Percentiles rank a stretch among this genome's conserved stretches.
phyloP scores from a whole-genome alignment of 2,888 invertebrate genomes.

The Panzeria rudis region DNA sequence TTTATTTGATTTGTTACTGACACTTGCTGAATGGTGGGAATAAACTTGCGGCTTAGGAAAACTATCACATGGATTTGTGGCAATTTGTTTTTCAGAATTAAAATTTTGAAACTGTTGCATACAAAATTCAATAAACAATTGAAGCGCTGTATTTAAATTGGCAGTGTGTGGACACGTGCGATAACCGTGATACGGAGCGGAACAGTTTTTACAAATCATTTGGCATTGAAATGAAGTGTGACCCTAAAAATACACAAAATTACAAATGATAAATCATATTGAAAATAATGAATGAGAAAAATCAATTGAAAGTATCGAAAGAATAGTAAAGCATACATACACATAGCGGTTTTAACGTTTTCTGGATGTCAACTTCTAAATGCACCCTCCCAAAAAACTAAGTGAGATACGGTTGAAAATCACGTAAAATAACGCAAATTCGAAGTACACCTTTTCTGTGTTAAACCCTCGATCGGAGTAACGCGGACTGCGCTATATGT shows the following conservation, averaged over 20 bases:
- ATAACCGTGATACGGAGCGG: slow-evolving; percentile 77
- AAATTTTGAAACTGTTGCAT: slow-evolving; percentile 78
- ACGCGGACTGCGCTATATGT: too few relatives aligned
- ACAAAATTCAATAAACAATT: slow-evolving; percentile 81
- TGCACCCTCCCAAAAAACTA: too few relatives aligned
- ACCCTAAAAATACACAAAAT: slow-evolving; percentile 74
- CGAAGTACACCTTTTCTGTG: too few relatives aligned
- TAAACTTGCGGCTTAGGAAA: slow-evolving; percentile 42
- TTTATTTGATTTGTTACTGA: slow-evolving; percentile 68
- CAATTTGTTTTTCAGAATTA: slow-evolving; percentile 74
- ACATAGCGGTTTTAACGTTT: too few relatives aligned
- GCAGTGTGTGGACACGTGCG: slow-evolving; percentile 79
- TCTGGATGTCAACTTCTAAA: too few relatives aligned
- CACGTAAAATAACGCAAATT: too few relatives aligned
- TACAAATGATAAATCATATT: too few relatives aligned
- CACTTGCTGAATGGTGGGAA: not conserved
- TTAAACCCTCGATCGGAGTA: too few relatives aligned
- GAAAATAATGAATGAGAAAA: too few relatives aligned
- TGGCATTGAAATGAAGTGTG: slow-evolving; percentile 81
- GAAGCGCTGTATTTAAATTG: slow-evolving; percentile 79
- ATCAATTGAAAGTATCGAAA: too few relatives aligned
- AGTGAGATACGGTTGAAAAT: too few relatives aligned
- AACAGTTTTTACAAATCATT: slow-evolving; percentile 81
- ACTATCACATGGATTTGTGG: not conserved
- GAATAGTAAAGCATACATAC: too few relatives aligned